These are phyloP conservation scores for Palloptera scutellata DNA, from an alignment of 2,888 invertebrate genomes.

Conservation along the genomic window DNA sequence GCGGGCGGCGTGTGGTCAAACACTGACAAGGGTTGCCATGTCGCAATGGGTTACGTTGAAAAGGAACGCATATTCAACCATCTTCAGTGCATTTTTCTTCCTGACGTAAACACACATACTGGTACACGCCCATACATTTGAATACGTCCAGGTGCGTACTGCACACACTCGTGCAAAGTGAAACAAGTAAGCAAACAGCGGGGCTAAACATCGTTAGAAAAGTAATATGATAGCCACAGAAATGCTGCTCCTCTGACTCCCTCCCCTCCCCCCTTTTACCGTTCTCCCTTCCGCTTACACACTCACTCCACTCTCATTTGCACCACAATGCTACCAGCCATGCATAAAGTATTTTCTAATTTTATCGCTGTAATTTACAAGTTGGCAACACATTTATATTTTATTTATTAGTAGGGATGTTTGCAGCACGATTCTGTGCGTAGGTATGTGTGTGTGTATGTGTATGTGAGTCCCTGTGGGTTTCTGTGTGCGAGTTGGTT, in stretches of 20 bases:
- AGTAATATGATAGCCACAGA: constrained; percentile 3
- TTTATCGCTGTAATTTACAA: constrained; percentile 37
- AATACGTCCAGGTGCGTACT: too few relatives aligned
- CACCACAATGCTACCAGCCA: not conserved
- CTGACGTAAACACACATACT: not conserved
- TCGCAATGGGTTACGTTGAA: too few relatives aligned
- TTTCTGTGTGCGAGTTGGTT: constrained; percentile 1
- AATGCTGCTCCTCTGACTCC: not conserved
- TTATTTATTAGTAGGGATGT: not conserved
- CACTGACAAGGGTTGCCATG: constrained; percentile 9
- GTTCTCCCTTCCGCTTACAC: not conserved
- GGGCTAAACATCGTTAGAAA: too few relatives aligned
- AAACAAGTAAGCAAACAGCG: too few relatives aligned
- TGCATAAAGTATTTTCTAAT: constrained; percentile 5
- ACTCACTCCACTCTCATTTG: not conserved
- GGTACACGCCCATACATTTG: too few relatives aligned
- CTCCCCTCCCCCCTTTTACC: too few relatives aligned
- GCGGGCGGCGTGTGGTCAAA: too few relatives aligned
- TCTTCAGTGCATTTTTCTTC: not conserved
- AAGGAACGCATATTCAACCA: too few relatives aligned
- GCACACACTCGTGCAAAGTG: too few relatives aligned
- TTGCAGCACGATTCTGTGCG: constrained; percentile 3
- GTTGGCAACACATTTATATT: constrained; percentile 33
- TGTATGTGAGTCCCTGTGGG: not conserved
- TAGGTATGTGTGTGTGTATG: not conserved